phyloP scores from a whole-genome alignment of 2,797 vertebrate genomes.

The Sciaenops ocellatus region DNA sequence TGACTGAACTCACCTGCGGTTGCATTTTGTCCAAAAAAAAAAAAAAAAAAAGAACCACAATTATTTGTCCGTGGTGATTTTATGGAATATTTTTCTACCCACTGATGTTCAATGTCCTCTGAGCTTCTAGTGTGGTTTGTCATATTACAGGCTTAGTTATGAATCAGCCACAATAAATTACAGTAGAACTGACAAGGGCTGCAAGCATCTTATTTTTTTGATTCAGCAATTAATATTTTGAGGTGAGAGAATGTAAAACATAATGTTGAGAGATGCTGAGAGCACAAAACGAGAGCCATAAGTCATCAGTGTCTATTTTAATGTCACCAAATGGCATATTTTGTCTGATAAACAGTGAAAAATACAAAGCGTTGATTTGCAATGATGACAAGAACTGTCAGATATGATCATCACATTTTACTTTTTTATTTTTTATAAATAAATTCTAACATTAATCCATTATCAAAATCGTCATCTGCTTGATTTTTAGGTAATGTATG shows the following conservation, averaged over 20 bases:
- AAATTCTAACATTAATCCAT: neutral
- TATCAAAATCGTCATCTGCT: neutral
- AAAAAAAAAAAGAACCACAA: neutral
- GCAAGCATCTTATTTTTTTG: neutral
- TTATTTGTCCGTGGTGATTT: neutral
- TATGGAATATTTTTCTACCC: neutral
- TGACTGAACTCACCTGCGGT: neutral
- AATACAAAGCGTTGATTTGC: neutral
- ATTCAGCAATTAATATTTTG: neutral
- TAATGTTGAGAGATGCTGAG: neutral
- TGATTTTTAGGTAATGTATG: neutral
- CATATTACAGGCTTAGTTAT: neutral
- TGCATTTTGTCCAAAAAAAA: neutral
- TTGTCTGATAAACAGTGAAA: neutral
- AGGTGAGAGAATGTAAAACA: neutral
- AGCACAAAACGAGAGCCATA: neutral
- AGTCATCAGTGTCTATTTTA: neutral
- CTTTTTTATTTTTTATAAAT: neutral
- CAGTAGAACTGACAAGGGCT: accelerated
- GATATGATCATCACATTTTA: neutral
- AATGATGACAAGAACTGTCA: neutral
- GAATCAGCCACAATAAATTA: neutral
- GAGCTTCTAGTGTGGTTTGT: neutral
- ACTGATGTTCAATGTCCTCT: neutral
- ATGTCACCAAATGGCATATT: neutral